Evolutionary conservation across 64 coral and sea anemone species (phyloP).

Genomic region (Actinia equina): DNA sequence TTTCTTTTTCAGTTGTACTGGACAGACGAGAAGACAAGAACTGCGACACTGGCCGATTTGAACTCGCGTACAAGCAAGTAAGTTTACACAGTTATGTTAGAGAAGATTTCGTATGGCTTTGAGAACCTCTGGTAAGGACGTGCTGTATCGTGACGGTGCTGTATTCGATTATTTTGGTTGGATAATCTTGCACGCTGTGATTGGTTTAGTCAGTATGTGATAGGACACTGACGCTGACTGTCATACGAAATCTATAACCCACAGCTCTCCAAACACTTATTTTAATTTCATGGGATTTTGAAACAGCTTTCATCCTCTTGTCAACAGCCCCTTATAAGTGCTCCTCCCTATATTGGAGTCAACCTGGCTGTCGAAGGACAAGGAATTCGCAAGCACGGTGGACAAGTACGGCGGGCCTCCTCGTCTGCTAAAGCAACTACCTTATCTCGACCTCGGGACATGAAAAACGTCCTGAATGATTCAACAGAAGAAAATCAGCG

Average conservation of each 20-base stretch:
- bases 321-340: conserved; percentile 64
- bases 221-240: no score
- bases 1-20: conserved; percentile 77
- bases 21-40: conserved; percentile 91
- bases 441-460: conserved; percentile 59
- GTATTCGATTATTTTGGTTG: no score
- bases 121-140: no score
- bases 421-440: conserved; percentile 26
- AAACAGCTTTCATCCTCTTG: not conserved
- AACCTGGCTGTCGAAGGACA: conserved; percentile 78
- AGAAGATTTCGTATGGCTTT: not conserved
- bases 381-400: conserved; percentile 43
- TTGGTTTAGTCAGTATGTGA: no score
- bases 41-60: conserved; percentile 91
- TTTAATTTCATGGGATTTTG: not conserved
- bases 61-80: conserved; percentile 95
- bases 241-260: no score
- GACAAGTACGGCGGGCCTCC: conserved; percentile 4
- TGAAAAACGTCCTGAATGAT: conserved; percentile 20
- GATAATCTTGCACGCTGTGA: no score
- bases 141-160: no score
- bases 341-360: conserved; percentile 94
- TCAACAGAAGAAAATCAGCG: conserved; percentile 14
- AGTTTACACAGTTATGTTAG: not conserved
- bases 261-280: no score